Evolutionary conservation across 2,888 invertebrate species (phyloP).

Genomic region (Erannis defoliaria): DNA sequence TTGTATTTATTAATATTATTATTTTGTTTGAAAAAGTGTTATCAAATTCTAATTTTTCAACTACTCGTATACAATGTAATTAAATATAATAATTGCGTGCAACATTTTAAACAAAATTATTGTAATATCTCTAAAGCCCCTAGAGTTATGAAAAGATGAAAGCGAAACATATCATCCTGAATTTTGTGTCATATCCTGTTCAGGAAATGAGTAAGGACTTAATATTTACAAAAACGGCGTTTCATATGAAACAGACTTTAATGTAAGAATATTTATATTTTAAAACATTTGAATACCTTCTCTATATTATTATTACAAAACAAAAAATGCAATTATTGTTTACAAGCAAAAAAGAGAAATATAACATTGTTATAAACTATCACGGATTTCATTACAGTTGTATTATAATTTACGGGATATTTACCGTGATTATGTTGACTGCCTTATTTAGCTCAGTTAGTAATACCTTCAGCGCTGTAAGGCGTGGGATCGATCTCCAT

Average conservation of each 20-base stretch:
- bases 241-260: conserved; percentile 44
- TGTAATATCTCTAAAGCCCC: conserved; percentile 22
- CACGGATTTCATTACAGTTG: too few relatives aligned
- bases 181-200: conserved; percentile 67
- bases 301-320: too few relatives aligned
- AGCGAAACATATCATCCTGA: conserved; percentile 75
- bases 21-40: not conserved
- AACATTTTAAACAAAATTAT: conserved; percentile 18
- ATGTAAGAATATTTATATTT: conserved; percentile 10
- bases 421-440: too few relatives aligned
- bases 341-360: not conserved
- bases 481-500: too few relatives aligned
- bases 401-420: too few relatives aligned
- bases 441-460: too few relatives aligned
- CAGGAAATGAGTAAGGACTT: conserved; percentile 62
- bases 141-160: conserved; percentile 35
- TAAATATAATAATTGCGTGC: conserved; percentile 5
- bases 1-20: not conserved
- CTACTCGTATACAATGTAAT: not conserved
- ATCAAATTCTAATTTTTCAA: too few relatives aligned
- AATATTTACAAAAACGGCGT: conserved; percentile 62
- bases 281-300: not conserved
- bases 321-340: not conserved
- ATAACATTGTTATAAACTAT: too few relatives aligned
- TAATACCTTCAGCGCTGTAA: too few relatives aligned